phyloP scores from a whole-genome alignment of 2,113 vertebrate genomes.

The Orientallactaga bullata region DNA sequence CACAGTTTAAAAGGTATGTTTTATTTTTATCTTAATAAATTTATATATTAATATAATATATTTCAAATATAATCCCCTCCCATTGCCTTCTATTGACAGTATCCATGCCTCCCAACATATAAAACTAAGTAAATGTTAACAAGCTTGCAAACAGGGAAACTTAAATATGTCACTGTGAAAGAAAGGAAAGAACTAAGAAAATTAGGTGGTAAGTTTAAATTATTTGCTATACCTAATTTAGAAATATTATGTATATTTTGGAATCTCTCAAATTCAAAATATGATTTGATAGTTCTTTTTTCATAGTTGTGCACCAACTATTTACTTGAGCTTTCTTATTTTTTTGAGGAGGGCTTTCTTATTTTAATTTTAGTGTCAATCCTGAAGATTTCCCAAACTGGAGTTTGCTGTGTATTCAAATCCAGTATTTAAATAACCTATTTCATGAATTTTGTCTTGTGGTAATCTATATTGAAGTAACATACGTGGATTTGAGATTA shows the following conservation, averaged over 20 bases:
- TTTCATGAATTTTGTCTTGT: not conserved
- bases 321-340: not conserved
- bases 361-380: not conserved
- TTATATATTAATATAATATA: no score
- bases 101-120: not conserved
- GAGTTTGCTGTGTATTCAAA: not conserved
- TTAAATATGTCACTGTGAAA: not conserved
- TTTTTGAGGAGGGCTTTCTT: not conserved
- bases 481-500: not conserved
- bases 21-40: no score
- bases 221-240: conserved; percentile 4
- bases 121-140: not conserved
- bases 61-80: no score
- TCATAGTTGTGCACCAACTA: not conserved
- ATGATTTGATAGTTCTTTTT: not conserved
- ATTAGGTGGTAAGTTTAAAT: not conserved
- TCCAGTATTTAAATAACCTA: not conserved
- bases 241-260: not conserved
- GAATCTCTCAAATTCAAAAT: not conserved
- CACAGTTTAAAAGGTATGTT: no score
- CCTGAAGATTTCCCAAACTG: not conserved
- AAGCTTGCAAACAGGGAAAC: not conserved
- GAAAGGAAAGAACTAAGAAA: not conserved
- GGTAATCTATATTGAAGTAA: conserved; percentile 23
- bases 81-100: no score